phyloP scores from a whole-genome alignment of 2,888 invertebrate species.

The Tridacna gigas region DNA sequence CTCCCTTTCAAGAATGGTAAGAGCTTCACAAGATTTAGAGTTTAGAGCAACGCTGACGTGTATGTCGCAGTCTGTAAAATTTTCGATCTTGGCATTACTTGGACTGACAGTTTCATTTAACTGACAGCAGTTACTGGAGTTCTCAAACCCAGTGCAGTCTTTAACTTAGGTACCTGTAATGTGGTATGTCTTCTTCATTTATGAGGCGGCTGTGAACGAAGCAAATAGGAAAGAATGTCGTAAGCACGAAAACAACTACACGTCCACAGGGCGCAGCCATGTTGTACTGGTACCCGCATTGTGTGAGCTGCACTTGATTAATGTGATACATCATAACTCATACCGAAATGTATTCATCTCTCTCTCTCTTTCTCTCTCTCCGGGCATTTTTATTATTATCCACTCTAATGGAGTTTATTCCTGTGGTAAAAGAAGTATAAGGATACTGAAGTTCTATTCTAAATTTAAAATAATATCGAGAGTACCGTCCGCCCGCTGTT shows the following conservation, averaged over 20 bases:
- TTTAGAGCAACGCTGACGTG: not conserved
- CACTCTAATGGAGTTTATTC: too few relatives aligned
- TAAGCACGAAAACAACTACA: conserved; percentile 37
- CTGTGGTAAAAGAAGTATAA: too few relatives aligned
- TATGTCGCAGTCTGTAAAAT: too few relatives aligned
- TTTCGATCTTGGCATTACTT: not conserved
- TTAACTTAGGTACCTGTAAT: conserved; percentile 56
- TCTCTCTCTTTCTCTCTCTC: too few relatives aligned
- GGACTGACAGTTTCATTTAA: not conserved
- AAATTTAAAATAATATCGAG: too few relatives aligned
- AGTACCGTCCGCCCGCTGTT: too few relatives aligned
- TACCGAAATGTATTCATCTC: too few relatives aligned
- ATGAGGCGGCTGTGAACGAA: conserved; percentile 32
- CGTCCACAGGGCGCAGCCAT: conserved; percentile 61
- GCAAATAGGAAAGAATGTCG: conserved; percentile 8
- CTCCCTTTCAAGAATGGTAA: too few relatives aligned
- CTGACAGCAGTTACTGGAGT: too few relatives aligned
- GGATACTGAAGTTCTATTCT: too few relatives aligned
- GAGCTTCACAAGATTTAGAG: too few relatives aligned
- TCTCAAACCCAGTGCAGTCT: not conserved
- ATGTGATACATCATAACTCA: not conserved
- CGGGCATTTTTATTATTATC: too few relatives aligned
- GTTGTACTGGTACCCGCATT: conserved; percentile 18
- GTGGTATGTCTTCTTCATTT: conserved; percentile 54
- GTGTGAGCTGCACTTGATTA: not conserved